These are phyloP conservation scores for Kradibia gibbosae DNA, from an alignment of 1,140 invertebrate species.

Conservation along the genomic window DNA sequence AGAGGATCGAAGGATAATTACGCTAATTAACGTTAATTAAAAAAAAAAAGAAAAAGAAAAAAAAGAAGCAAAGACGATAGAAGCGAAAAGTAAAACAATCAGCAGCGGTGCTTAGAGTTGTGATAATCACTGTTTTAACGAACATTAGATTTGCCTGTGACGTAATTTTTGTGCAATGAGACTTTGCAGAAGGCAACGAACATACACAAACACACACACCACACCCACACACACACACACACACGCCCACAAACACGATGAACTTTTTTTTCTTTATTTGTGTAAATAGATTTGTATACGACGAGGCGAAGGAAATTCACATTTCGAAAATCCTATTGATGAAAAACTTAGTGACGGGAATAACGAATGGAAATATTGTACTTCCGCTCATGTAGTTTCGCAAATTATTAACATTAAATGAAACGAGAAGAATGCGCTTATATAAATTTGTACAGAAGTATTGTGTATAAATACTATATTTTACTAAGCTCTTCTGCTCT, in stretches of 20 bases:
- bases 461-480: conserved; percentile 68
- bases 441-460: conserved; percentile 66
- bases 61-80: too few relatives aligned
- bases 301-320: conserved; percentile 44
- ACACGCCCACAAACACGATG: not conserved
- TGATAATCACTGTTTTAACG: conserved; percentile 55
- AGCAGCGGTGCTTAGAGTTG: conserved; percentile 58
- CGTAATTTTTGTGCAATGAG: conserved; percentile 59
- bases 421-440: conserved; percentile 21
- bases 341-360: conserved; percentile 34
- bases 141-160: conserved; percentile 55
- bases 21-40: not conserved
- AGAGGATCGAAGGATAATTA: conserved; percentile 9
- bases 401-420: not conserved
- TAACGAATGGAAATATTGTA: conserved; percentile 49
- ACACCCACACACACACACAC: not conserved
- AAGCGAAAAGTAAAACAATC: conserved; percentile 33
- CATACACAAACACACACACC: conserved; percentile 10
- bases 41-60: too few relatives aligned
- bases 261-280: conserved; percentile 34
- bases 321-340: conserved; percentile 36
- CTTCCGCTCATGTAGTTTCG: not conserved
- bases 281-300: conserved; percentile 41
- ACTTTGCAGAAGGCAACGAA: conserved; percentile 49
- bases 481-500: conserved; percentile 51